Percentiles rank a stretch among this genome's conserved stretches.
Conservation (phyloP, 2,113 vertebrate genomes). For the Corythoichthys intestinalis region DNA sequence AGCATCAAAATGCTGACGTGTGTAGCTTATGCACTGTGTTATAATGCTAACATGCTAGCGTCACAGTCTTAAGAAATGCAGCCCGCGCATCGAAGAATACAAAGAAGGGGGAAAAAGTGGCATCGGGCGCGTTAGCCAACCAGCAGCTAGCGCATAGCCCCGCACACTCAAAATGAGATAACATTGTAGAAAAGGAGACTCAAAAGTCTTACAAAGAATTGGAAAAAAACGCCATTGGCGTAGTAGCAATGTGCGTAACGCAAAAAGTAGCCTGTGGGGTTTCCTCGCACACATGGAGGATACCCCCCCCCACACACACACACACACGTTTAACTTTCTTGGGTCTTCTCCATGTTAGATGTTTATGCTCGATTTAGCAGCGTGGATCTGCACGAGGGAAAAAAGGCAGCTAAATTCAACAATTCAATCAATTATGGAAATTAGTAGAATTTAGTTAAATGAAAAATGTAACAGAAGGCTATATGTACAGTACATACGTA, state of each 20-base stretch:
- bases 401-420: neutral
- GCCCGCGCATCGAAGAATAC: conserved; percentile 49
- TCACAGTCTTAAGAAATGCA: conserved; percentile 37
- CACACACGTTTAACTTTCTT: neutral
- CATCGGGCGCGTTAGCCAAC: conserved; percentile 75
- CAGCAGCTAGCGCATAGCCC: conserved; percentile 81
- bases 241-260: conserved; percentile 23
- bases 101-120: neutral
- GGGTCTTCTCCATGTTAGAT: conserved; percentile 1
- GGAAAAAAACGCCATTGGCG: conserved; percentile 37
- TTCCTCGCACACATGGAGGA: conserved; percentile 57
- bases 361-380: conserved; percentile 81
- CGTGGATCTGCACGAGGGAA: conserved; percentile 72
- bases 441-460: neutral
- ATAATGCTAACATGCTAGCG: neutral
- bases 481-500: too few species aligned
- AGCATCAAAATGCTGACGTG: neutral
- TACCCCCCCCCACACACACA: conserved; percentile 19
- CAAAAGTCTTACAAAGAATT: conserved; percentile 67
- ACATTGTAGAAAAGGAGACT: conserved; percentile 42
- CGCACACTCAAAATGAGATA: neutral
- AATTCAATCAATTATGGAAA: neutral
- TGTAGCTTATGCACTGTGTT: neutral
- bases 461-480: too few species aligned
- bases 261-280: conserved; percentile 54